These are phyloP conservation scores for Eupithecia subfuscata DNA, from an alignment of 2,888 invertebrate genomes.

Conservation along the genomic window DNA sequence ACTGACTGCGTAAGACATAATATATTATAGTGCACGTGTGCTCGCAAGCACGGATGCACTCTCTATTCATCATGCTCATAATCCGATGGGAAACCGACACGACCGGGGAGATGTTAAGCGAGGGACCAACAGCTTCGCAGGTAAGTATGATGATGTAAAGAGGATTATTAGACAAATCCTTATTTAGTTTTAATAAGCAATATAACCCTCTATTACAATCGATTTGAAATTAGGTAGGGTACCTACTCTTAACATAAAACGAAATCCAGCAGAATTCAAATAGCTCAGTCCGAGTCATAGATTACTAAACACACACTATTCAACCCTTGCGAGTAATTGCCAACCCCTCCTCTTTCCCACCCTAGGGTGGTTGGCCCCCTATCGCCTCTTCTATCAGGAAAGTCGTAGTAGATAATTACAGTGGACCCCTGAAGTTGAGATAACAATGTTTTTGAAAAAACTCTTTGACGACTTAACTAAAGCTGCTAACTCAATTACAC, in stretches of 20 bases:
- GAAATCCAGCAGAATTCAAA: slow-evolving; percentile 2
- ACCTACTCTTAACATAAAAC: not conserved
- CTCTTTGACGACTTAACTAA: not conserved
- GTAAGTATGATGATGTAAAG: too few species aligned
- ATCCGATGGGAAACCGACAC: too few species aligned
- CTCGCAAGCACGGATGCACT: too few species aligned
- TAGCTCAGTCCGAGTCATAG: slow-evolving; percentile 4
- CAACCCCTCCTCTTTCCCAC: slow-evolving; percentile 4
- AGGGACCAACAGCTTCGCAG: too few species aligned
- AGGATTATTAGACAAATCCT: too few species aligned
- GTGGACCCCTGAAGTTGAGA: not conserved
- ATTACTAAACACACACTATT: slow-evolving; percentile 13
- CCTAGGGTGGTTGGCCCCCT: not conserved
- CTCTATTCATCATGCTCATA: too few species aligned
- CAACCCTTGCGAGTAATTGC: slow-evolving; percentile 21
- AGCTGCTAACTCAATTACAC: not conserved
- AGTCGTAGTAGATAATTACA: slow-evolving; percentile 12
- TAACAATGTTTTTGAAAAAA: slow-evolving; percentile 5
- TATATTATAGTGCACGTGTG: too few species aligned
- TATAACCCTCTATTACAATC: too few species aligned
- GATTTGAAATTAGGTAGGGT: not conserved
- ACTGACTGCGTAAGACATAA: too few species aligned
- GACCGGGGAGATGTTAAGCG: too few species aligned
- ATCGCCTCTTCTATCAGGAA: not conserved
- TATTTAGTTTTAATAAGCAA: too few species aligned